Base-by-base conservation (phyloP, 2,888 invertebrate species). In the Idaea biselata region DNA sequence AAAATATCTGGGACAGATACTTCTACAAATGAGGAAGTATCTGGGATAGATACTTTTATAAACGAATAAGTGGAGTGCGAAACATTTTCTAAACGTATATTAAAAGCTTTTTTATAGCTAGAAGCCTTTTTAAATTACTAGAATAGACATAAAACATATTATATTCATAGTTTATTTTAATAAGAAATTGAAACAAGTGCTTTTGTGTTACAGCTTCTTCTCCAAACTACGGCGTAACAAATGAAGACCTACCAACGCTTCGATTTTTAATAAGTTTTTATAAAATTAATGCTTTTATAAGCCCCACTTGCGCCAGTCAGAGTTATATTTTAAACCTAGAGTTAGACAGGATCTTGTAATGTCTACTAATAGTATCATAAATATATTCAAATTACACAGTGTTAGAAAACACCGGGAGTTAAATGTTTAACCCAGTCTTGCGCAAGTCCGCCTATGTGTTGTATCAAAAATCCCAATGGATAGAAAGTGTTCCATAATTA, bases 151-250 rank as follows among this genome's bases (percentile, higher is more conserved):
- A 16, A 16, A 17, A 55, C 17, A 55, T 17, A 57, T 53, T 53
- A 18, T 18, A 31, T 54, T 18, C 54, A 11, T 33, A 32, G 14
- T 63, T 58, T 66, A 65, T 58, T 66, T 66, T 64, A 65, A 68
- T 25, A 25, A 63, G 55, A 66, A 58, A 68, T 61, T 31, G 33
- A 58, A 62, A 32, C 60, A 58, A 63, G 31, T 74, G 65, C 56
- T 56, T 56, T 62, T 73, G 58, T 73, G 65, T 85, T 84, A 68
- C 91, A 91, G 91, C 73, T 90, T 91, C 80, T 91, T 91, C 87
- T 84, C 89, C 72, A 91, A 89, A 79, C 79, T 91, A 71, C 88
- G 91, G 69, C 90, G 91, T 74, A 89, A 83, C 73, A 87, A 76
- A 58, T 89, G 86, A 91, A 75, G 59, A 33, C 58, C 66, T 63